Evolutionary conservation across 2,797 vertebrate species (phyloP).

Genomic region (Tympanoctomys barrerae): DNA sequence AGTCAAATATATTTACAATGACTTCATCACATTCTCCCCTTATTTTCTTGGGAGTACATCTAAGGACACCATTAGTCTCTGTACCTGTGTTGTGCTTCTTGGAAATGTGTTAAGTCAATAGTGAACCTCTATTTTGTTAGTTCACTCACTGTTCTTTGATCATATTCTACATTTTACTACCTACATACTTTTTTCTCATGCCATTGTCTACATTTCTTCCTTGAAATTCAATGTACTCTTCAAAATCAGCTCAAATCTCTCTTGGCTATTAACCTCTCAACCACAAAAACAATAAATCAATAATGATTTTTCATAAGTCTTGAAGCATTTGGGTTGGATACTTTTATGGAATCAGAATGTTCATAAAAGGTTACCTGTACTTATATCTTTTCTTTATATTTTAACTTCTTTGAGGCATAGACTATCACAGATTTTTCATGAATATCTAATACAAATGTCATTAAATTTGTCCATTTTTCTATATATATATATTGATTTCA

Average conservation of each 20-base stretch:
- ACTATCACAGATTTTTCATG: constrained; percentile 26
- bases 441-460: constrained; percentile 28
- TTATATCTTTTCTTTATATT: constrained; percentile 49
- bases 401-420: constrained; percentile 25
- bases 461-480: constrained; percentile 21
- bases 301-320: neutral
- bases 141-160: neutral
- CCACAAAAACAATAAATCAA: neutral
- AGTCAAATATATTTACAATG: neutral
- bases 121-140: neutral
- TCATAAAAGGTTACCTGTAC: constrained; percentile 37
- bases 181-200: neutral
- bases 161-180: constrained; percentile 17
- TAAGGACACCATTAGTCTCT: neutral
- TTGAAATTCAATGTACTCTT: constrained; percentile 46
- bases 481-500: constrained; percentile 7
- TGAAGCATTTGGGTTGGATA: constrained; percentile 20
- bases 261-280: neutral
- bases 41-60: neutral
- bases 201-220: neutral
- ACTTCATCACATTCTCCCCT: neutral
- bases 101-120: neutral
- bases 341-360: constrained; percentile 11
- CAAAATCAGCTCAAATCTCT: constrained; percentile 31
- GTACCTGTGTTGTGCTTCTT: neutral